Evolutionary conservation across 2,113 vertebrate species (phyloP), one percentile per base, ranked within the genome.

Genomic region (Coptodon rendalli): DNA sequence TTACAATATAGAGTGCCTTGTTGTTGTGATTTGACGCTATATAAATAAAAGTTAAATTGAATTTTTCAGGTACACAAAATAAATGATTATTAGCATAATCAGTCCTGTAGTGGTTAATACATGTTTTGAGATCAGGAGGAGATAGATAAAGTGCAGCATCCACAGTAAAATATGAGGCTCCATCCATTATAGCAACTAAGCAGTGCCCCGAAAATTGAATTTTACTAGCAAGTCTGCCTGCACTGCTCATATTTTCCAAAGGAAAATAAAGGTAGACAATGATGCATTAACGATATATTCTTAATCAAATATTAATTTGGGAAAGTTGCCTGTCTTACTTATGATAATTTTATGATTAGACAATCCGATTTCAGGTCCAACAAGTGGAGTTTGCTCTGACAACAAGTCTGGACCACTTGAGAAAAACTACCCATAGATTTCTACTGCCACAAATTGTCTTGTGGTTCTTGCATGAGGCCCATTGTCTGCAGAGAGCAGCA

Each of bases 131-230:
- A 43, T 24, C 38, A 71, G 12, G n/a, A 43, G 38, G 38, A 10
- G 66, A n/a, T 7, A 2, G 2, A 0, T 66, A 22, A 38, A n/a
- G 31, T 36, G 17, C 31, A n/a, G 31, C 31, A 66, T 36, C 17
- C 61, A 38, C 61, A 38, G 61, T 66, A 38, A 66, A 73, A 17
- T 73, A 45, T 2, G 68, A 45, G 68, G 40, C 8, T 45, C 22
- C 68, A 17, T 45, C 40, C 9, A 27, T 16, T 45, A 2, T 27
- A 24, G 12, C 8, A 45, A 7, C 68, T 43, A 73, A 45, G 6
- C 6, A 50, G 6, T n/a, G 73, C 27, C 6, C 6, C 1, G 0
- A 13, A 78, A 78, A 50, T 3, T 1, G 9, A 19, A 24, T 31
- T 78, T 78, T 50, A 17, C 1, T 31, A 11, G 45, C 6, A 50